These are phyloP conservation scores for Lithobates pipiens DNA, from an alignment of 2,797 vertebrate genomes.

Conservation along the genomic window DNA sequence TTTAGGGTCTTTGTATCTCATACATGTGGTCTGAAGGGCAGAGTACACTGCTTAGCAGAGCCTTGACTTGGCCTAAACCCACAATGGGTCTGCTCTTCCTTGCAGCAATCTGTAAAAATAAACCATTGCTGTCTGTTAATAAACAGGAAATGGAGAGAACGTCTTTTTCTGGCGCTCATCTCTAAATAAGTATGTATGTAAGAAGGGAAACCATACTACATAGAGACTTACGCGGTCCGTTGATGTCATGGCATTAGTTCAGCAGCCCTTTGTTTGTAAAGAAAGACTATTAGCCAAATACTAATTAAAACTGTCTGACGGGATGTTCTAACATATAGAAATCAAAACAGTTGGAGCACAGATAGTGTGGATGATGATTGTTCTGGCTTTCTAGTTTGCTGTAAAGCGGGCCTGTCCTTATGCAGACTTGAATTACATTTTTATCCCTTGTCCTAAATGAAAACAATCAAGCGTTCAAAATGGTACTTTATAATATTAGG, in stretches of 20 bases:
- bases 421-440: no score
- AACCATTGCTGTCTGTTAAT: slow-evolving; percentile 19
- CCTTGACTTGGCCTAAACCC: neutral
- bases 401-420: no score
- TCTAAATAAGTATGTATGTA: slow-evolving; percentile 20
- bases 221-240: neutral
- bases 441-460: no score
- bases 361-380: no score
- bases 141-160: slow-evolving; percentile 36
- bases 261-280: no score
- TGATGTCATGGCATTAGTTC: neutral
- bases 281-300: neutral
- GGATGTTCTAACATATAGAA: neutral
- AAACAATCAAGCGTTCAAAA: no score
- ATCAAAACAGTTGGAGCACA: neutral
- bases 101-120: slow-evolving; percentile 14
- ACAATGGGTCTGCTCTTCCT: neutral
- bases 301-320: neutral
- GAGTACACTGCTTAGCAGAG: neutral
- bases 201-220: neutral
- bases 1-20: no score
- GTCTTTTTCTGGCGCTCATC: neutral
- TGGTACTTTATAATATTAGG: no score
- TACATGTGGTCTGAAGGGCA: no score
- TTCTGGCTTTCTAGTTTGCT: no score